These are phyloP conservation scores for Leptodactylus fuscus DNA, from an alignment of 2,113 vertebrate genomes.

Conservation along the genomic window DNA sequence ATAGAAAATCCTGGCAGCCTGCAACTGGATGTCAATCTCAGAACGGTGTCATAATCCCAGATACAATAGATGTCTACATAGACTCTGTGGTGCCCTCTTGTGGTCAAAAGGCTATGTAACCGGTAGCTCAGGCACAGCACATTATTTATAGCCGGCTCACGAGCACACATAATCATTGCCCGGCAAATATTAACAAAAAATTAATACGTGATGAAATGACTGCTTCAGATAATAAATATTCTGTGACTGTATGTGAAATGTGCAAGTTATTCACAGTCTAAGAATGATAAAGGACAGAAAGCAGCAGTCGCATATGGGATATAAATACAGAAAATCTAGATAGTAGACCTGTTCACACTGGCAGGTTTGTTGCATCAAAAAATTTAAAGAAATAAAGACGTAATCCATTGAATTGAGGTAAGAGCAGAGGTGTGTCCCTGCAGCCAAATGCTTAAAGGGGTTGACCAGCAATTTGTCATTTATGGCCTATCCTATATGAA, in stretches of 20 bases:
- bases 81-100: slow-evolving; percentile 50
- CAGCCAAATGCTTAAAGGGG: too few species aligned
- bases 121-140: background rate
- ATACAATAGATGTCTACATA: background rate
- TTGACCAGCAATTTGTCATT: too few species aligned
- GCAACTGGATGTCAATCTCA: background rate
- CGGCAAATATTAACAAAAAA: background rate
- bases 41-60: slow-evolving; percentile 9
- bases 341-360: background rate
- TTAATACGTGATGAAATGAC: background rate
- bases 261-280: background rate
- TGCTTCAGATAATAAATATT: background rate
- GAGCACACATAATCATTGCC: background rate
- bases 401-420: too few species aligned
- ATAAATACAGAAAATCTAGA: background rate
- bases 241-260: background rate
- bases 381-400: too few species aligned
- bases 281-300: background rate
- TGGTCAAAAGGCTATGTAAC: background rate
- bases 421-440: too few species aligned
- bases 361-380: background rate
- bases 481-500: too few species aligned
- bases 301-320: background rate
- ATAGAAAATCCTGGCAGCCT: slow-evolving; percentile 10
- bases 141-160: background rate